Conservation (phyloP, 2,888 invertebrate species). For the Drosophila incognita region DNA sequence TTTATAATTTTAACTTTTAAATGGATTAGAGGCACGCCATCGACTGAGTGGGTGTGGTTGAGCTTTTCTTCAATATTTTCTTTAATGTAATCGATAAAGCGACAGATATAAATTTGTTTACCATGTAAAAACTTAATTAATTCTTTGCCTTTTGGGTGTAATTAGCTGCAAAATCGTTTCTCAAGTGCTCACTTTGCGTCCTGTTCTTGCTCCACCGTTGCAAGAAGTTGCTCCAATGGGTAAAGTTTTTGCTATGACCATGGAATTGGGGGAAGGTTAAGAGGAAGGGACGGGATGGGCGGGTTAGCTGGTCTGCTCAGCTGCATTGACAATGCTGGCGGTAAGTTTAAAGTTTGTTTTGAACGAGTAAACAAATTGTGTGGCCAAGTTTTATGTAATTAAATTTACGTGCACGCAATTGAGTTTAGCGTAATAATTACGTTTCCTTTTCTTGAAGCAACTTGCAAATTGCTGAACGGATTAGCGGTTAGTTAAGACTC, state of each 20-base stretch:
- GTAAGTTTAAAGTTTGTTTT: conserved; percentile 77
- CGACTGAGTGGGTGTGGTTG: background rate
- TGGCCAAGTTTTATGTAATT: conserved; percentile 70
- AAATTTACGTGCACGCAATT: conserved; percentile 71
- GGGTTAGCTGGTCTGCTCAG: background rate
- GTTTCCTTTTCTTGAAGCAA: conserved; percentile 1
- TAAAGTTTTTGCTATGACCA: conserved; percentile 52
- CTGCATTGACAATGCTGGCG: conserved; percentile 61
- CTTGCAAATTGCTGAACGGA: conserved; percentile 24
- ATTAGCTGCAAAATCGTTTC: conserved; percentile 67
- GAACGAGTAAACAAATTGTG: conserved; percentile 79
- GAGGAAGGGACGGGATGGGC: background rate
- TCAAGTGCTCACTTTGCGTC: conserved; percentile 62
- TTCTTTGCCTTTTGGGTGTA: conserved; percentile 62
- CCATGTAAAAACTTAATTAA: conserved; percentile 64
- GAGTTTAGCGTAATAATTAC: conserved; percentile 40
- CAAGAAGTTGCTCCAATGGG: conserved; percentile 22
- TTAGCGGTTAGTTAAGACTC: conserved; percentile 25
- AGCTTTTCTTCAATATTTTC: background rate
- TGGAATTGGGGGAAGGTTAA: conserved; percentile 16
- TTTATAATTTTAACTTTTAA: conserved; percentile 38
- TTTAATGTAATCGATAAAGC: conserved; percentile 37
- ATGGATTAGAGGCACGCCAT: conserved; percentile 68
- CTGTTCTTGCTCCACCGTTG: conserved; percentile 9
- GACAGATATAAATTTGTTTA: conserved; percentile 34